phyloP scores from a whole-genome alignment of 2,888 invertebrate species.

The Geophilus truncorum region DNA sequence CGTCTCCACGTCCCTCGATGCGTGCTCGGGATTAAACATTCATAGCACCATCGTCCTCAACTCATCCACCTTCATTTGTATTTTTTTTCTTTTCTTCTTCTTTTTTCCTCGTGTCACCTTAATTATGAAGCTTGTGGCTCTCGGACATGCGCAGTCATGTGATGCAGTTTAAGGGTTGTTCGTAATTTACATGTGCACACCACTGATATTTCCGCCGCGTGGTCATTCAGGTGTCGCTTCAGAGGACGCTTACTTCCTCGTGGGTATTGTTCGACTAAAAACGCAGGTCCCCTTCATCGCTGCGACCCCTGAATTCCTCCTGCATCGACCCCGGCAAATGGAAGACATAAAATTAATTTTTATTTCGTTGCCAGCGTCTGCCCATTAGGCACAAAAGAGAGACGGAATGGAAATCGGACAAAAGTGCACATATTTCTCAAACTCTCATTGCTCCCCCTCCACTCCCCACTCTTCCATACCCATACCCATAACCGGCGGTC shows the following conservation, averaged over 20 bases:
- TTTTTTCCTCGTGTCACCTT: neutral
- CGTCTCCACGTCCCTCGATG: slow-evolving; percentile 18
- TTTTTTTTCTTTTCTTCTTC: neutral
- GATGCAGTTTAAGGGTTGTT: neutral
- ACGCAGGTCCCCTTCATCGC: neutral
- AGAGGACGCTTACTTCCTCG: slow-evolving; percentile 10
- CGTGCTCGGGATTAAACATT: slow-evolving; percentile 13
- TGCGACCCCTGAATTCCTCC: slow-evolving; percentile 7
- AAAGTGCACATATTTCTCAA: neutral
- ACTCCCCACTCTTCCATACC: no score
- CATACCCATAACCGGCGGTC: no score
- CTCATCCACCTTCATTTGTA: slow-evolving; percentile 10
- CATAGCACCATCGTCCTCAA: slow-evolving; percentile 8
- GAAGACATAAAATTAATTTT: slow-evolving; percentile 27
- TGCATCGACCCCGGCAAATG: slow-evolving; percentile 15
- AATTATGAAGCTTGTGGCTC: slow-evolving; percentile 14
- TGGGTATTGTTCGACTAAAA: neutral
- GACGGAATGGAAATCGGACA: slow-evolving; percentile 1
- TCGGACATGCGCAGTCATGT: slow-evolving; percentile 6
- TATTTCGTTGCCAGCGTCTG: slow-evolving; percentile 12
- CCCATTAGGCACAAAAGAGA: slow-evolving; percentile 14
- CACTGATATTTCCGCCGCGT: slow-evolving; percentile 22
- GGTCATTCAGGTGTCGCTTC: slow-evolving; percentile 21
- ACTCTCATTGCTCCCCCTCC: neutral
- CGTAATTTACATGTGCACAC: slow-evolving; percentile 22